Evolutionary conservation across 2,888 invertebrate species (phyloP), one percentile per base, ranked within the genome.

Genomic region (Torymus tubicola): DNA sequence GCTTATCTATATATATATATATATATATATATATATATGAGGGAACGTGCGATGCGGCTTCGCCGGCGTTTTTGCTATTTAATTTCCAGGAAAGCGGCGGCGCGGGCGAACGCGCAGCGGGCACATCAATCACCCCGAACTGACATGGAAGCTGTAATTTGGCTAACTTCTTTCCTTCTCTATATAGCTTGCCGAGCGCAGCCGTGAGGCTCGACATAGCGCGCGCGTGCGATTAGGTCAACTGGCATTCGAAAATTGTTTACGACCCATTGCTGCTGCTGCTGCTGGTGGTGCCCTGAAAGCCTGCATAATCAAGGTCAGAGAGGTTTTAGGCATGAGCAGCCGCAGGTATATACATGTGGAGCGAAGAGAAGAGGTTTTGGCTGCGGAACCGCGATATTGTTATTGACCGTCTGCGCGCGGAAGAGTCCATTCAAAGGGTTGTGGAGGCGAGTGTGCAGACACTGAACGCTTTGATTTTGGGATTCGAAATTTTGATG

Each of bases 71-170:
- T 84, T 84, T 83, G 82, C 86, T 86, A 86, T 88, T 89, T 87
- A 87, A 89, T 90, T 90, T 90, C 89, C 87, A 89, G 89, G 89
- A 90, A 90, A 89, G 87, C 86, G 84, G 84, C 83, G 79, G 80
- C 80, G 84, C 53, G 16, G 64, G 71, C 65, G 78, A 70, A n/a
- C n/a, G 70, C 57, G 70, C 24, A 16, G n/a, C 74, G 31, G 31
- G 83, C 84, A 83, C 89, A 90, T 90, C 90, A 90, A 90, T 90
- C 90, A 90, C 86, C 86, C 84, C 83, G 8, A 83, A 84, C 90
- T 90, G 90, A 90, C 90, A 87, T 87, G 88, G 88, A 89, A 88
- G 90, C 90, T 90, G 90, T 90, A 90, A 90, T 90, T 90, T 90
- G 89, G 89, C 89, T 88, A 88, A 89, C 87, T 88, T 63, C 73